These are phyloP conservation scores for Lateolabrax maculatus DNA, from an alignment of 2,797 vertebrate species.

Conservation along the genomic window DNA sequence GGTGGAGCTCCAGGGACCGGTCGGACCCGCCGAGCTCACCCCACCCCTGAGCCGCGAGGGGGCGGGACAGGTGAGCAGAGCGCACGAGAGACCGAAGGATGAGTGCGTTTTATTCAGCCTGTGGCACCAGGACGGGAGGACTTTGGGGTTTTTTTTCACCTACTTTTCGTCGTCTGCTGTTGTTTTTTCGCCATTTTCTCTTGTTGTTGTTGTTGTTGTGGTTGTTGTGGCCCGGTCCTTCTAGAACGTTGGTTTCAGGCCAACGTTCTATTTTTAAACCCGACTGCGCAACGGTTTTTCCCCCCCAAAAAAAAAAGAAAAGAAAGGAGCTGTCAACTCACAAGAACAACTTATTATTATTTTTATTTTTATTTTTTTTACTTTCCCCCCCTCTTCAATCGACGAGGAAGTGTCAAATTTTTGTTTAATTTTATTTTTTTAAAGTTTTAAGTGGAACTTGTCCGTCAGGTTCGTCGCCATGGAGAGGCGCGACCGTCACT, in stretches of 20 bases:
- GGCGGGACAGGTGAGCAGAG: slow-evolving; percentile 58
- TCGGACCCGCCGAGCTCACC: not conserved
- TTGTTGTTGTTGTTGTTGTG: too few relatives aligned
- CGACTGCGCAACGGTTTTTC: not conserved
- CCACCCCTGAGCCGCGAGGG: not conserved
- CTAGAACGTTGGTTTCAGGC: not conserved
- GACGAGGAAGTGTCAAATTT: too few relatives aligned
- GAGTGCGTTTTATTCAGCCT: not conserved
- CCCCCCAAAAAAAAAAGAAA: too few relatives aligned
- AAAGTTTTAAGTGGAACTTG: not conserved
- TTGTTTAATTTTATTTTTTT: not conserved
- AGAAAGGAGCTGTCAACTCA: too few relatives aligned
- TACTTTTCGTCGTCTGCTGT: not conserved
- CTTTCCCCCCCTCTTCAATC: too few relatives aligned
- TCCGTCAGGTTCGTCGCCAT: slow-evolving; percentile 57
- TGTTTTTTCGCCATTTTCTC: fast-evolving
- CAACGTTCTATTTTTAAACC: slow-evolving; percentile 6
- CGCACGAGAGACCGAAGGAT: slow-evolving; percentile 1
- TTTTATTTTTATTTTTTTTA: not conserved
- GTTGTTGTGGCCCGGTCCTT: not conserved
- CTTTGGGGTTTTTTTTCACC: not conserved
- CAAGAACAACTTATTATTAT: not conserved
- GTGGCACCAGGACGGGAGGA: fast-evolving
- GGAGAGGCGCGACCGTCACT: slow-evolving; percentile 52
- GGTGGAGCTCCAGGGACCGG: slow-evolving; percentile 41